A percentile compares a stretch with the other conserved stretches of the same genome.
Evolutionary conservation across 2,797 vertebrate species (phyloP).

Genomic region (Myotis daubentonii): DNA sequence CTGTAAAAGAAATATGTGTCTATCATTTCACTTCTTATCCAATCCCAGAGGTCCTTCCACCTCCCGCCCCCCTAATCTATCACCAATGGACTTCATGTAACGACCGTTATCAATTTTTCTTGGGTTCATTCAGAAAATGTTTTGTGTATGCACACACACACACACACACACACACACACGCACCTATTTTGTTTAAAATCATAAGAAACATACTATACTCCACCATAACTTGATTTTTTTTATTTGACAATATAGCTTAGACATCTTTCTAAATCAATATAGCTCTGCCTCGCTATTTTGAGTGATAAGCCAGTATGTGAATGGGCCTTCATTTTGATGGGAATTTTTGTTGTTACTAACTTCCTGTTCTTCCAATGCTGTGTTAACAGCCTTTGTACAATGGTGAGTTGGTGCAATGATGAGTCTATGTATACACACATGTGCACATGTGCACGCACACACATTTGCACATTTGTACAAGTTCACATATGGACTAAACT

Average conservation of each 20-base stretch:
- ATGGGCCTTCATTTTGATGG: neutral
- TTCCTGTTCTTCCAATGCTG: neutral
- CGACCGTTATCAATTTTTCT: neutral
- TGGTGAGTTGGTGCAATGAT: neutral
- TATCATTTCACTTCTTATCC: too few species aligned
- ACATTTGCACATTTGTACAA: neutral
- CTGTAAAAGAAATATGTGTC: too few species aligned
- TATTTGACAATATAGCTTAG: neutral
- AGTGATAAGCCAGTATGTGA: neutral
- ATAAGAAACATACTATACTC: neutral
- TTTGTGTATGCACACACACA: neutral
- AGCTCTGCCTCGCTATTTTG: neutral
- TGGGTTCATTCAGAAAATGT: constrained; percentile 5
- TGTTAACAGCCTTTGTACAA: neutral
- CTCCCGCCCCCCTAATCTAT: too few species aligned
- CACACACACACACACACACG: neutral
- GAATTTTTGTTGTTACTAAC: neutral
- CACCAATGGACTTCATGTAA: neutral
- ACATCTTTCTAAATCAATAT: neutral
- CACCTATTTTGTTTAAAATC: neutral
- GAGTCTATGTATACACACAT: neutral
- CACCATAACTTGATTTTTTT: constrained; percentile 6
- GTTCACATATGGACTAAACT: neutral
- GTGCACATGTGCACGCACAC: neutral
- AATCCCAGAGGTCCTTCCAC: too few species aligned